A percentile compares a stretch with the other conserved stretches of the same genome.
These are phyloP conservation scores for Pyrochroa serraticornis DNA, from an alignment of 2,888 invertebrate species.

Conservation along the genomic window DNA sequence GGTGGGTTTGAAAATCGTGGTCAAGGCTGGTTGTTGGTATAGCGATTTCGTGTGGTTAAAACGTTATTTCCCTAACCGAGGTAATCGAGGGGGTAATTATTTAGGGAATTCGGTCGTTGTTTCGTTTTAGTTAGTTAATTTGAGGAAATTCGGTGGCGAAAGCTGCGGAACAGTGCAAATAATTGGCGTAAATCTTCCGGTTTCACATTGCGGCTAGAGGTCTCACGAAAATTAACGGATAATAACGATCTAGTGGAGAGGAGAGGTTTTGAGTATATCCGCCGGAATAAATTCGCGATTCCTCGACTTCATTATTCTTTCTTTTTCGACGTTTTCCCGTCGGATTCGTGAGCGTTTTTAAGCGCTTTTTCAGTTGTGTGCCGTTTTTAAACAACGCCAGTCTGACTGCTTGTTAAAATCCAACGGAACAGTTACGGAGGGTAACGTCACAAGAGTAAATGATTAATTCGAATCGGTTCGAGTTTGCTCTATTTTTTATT, in stretches of 20 bases:
- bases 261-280: conserved; percentile 15
- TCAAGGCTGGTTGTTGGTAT: too few relatives aligned
- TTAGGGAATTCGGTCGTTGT: too few relatives aligned
- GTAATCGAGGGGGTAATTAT: too few relatives aligned
- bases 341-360: conserved; percentile 20
- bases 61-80: too few relatives aligned
- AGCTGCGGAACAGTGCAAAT: background rate
- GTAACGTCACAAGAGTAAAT: conserved; percentile 5
- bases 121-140: background rate
- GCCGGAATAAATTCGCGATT: conserved; percentile 21
- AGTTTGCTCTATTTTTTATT: conserved; percentile 1
- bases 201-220: conserved; percentile 10
- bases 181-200: conserved; percentile 22
- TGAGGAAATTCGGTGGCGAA: background rate
- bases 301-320: conserved; percentile 25
- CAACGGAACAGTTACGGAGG: too few relatives aligned
- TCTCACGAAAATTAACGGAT: conserved; percentile 23
- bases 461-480: background rate
- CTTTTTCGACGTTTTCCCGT: conserved; percentile 19
- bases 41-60: too few relatives aligned
- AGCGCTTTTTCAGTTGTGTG: conserved; percentile 20
- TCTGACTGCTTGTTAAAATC: background rate
- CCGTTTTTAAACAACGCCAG: conserved; percentile 22
- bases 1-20: too few relatives aligned
- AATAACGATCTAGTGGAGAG: conserved; percentile 22